Evolutionary conservation across 2,797 vertebrate species (phyloP).

Genomic region (Mustela erminea): DNA sequence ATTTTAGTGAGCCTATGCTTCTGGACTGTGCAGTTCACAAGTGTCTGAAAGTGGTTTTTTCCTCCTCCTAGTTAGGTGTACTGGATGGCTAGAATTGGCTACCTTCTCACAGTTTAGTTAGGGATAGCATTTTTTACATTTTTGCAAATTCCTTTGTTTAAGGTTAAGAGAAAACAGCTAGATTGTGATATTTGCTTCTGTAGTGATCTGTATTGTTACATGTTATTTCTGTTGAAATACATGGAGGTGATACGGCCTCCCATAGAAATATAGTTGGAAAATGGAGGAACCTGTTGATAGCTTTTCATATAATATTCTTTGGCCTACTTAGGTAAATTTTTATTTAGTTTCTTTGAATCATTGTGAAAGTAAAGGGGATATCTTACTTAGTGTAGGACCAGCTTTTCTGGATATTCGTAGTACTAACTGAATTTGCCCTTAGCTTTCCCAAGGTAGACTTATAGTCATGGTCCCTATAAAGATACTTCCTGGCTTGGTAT

Average conservation of each 20-base stretch:
- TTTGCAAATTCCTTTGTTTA: not conserved
- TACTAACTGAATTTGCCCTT: not conserved
- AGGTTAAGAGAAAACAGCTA: not conserved
- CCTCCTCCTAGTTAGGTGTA: not conserved
- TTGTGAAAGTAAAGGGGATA: not conserved
- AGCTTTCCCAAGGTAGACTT: not conserved
- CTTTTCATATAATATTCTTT: slow-evolving; percentile 21
- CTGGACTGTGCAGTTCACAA: not conserved
- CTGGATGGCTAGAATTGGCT: not conserved
- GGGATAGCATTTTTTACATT: not conserved
- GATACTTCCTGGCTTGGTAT: not conserved
- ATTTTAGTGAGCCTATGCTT: not conserved
- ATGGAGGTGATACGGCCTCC: not conserved
- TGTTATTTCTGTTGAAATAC: not conserved
- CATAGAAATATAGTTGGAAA: not conserved
- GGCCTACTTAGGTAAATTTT: not conserved
- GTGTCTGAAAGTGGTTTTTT: not conserved
- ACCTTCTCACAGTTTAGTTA: not conserved
- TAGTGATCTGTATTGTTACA: not conserved
- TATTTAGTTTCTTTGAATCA: not conserved
- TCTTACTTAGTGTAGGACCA: not conserved
- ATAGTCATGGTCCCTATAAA: not conserved
- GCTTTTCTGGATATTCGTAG: not conserved
- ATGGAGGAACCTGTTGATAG: not conserved
- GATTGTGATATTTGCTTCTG: not conserved